Evolutionary conservation across 2,113 vertebrate genomes (phyloP).

Genomic region (Brachyhypopomus gauderio): DNA sequence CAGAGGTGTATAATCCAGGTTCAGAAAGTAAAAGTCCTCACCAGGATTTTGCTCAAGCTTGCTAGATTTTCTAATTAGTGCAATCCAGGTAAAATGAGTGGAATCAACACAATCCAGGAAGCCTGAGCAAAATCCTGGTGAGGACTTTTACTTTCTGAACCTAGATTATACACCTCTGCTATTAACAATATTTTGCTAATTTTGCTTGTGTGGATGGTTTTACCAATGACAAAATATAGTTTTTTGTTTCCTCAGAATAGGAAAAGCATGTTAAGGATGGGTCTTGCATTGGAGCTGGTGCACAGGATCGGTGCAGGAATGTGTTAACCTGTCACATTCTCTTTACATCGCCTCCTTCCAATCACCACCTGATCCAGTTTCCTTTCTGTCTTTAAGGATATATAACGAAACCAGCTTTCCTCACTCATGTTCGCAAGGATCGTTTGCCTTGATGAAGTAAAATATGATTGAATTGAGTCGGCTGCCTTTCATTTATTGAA

Average conservation of each 20-base stretch:
- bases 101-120: no score
- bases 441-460: conserved; percentile 22
- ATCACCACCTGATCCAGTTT: conserved; percentile 21
- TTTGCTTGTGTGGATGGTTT: background rate
- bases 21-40: no score
- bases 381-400: conserved; percentile 54
- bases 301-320: conserved; percentile 1
- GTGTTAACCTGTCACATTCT: background rate
- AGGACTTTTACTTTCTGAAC: no score
- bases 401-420: conserved; percentile 38
- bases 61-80: no score
- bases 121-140: no score
- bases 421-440: conserved; percentile 68
- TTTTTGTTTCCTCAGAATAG: background rate
- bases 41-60: no score
- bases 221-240: background rate
- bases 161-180: no score
- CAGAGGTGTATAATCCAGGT: no score
- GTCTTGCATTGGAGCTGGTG: background rate
- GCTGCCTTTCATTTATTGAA: background rate
- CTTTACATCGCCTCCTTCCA: background rate
- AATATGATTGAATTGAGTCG: conserved; percentile 23
- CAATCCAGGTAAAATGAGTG: no score
- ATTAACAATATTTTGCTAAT: no score
- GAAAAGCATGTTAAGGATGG: background rate